Percentiles rank a stretch among this genome's conserved stretches.
Evolutionary conservation across 35 echinoderm and acorn worm genomes (phyloP).

Genomic region (Eucidaris tribuloides): DNA sequence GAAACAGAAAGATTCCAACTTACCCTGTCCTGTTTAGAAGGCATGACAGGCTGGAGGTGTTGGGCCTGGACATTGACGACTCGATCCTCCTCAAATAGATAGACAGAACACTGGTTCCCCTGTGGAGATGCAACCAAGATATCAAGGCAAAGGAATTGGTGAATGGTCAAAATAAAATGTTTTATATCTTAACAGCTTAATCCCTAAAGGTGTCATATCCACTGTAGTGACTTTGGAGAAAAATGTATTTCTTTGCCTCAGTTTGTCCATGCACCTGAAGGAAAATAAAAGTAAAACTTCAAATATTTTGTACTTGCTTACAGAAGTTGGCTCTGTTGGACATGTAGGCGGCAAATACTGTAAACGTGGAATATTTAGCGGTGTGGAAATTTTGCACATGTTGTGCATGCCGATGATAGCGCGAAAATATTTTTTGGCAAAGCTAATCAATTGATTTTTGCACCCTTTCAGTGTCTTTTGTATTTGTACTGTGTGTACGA

Average conservation of each 20-base stretch:
- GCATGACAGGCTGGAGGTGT: constrained; percentile 89
- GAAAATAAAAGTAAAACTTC: too few species aligned
- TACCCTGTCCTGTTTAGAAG: constrained; percentile 87
- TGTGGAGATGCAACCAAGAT: neutral
- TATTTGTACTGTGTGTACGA: too few species aligned
- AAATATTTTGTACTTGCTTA: too few species aligned
- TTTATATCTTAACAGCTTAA: neutral
- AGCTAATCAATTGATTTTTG: too few species aligned
- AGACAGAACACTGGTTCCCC: constrained; percentile 87
- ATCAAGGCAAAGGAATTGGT: neutral
- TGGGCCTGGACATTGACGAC: constrained; percentile 64
- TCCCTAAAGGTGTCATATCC: neutral
- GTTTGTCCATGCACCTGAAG: neutral
- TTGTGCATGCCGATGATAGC: neutral
- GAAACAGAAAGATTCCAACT: neutral
- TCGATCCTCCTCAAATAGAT: constrained; percentile 79
- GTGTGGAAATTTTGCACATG: too few species aligned
- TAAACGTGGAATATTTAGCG: too few species aligned
- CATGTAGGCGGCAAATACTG: neutral
- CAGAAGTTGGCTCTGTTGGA: too few species aligned
- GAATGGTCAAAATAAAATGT: neutral
- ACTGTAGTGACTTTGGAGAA: too few species aligned
- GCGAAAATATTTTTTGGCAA: too few species aligned
- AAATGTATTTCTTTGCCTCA: too few species aligned
- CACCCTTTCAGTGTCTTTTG: too few species aligned